Evolutionary conservation across 2,888 invertebrate species (phyloP).

Genomic region (Eupeodes latifasciatus): DNA sequence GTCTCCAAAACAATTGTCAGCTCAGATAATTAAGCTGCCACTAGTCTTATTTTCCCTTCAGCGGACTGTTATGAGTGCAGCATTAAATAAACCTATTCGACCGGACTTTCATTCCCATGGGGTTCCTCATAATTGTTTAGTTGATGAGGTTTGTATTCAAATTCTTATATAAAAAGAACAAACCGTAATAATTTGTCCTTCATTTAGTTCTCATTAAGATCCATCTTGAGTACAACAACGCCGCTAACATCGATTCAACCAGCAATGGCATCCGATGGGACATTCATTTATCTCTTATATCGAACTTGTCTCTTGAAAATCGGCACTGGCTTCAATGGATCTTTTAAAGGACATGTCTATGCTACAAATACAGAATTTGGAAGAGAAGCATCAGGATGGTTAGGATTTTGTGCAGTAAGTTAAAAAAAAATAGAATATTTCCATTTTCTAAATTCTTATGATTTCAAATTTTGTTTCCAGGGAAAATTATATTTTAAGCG

Average conservation of each 20-base stretch:
- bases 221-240: conserved; percentile 84
- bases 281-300: conserved; percentile 94
- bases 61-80: conserved; percentile 94
- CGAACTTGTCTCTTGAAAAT: conserved; percentile 95
- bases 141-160: conserved; percentile 85
- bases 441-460: background rate
- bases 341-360: conserved; percentile 95
- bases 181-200: conserved; percentile 13
- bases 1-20: conserved; percentile 90
- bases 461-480: conserved; percentile 84
- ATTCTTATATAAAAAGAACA: conserved; percentile 79
- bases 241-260: conserved; percentile 83
- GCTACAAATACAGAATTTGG: conserved; percentile 93
- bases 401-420: conserved; percentile 93
- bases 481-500: conserved; percentile 92
- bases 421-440: background rate
- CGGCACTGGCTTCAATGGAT: conserved; percentile 97
- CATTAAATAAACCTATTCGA: conserved; percentile 92
- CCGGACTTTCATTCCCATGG: conserved; percentile 96
- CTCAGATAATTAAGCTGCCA: conserved; percentile 94
- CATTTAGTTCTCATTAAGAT: conserved; percentile 81
- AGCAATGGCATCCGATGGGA: conserved; percentile 95
- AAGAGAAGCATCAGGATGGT: conserved; percentile 91
- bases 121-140: conserved; percentile 90
- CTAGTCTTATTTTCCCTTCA: conserved; percentile 93